Conservation (phyloP, 2,888 invertebrate genomes). For the Phoronis australis region DNA sequence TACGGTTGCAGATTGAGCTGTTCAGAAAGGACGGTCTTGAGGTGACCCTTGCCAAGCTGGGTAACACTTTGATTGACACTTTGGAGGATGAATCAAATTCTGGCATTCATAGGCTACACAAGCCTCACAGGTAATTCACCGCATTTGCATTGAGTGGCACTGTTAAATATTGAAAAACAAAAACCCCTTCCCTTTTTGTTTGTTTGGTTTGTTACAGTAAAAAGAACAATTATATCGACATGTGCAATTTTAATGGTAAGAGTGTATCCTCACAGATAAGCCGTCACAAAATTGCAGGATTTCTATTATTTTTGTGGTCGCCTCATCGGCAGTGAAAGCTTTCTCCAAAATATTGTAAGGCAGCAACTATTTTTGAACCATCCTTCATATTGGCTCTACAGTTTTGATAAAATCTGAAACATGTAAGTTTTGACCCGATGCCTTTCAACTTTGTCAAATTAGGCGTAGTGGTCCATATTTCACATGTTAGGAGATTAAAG, state of each 20-base stretch:
- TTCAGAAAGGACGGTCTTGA: constrained; percentile 24
- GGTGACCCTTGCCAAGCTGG: constrained; percentile 20
- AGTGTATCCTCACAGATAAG: constrained; percentile 23
- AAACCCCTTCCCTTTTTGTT: background rate
- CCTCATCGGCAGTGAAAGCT: background rate
- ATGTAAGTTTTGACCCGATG: no score
- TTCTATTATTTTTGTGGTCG: background rate
- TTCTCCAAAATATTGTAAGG: constrained; percentile 3
- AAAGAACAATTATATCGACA: no score
- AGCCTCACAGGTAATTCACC: constrained; percentile 25
- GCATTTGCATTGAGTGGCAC: background rate
- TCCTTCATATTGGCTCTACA: no score
- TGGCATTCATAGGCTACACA: constrained; percentile 25
- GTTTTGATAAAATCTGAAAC: no score
- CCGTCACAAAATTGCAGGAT: background rate
- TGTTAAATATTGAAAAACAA: background rate
- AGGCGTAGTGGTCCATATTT: no score
- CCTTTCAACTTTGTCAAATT: no score
- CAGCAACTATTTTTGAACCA: no score
- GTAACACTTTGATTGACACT: constrained; percentile 20
- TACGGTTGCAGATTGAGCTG: constrained; percentile 18
- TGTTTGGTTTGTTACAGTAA: no score
- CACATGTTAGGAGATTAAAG: no score
- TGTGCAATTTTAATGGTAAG: no score
- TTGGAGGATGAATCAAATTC: constrained; percentile 22